Percentiles rank a stretch among this genome's conserved stretches.
Conservation (phyloP, 2,888 invertebrate species). For the Microdon myrmicae region DNA sequence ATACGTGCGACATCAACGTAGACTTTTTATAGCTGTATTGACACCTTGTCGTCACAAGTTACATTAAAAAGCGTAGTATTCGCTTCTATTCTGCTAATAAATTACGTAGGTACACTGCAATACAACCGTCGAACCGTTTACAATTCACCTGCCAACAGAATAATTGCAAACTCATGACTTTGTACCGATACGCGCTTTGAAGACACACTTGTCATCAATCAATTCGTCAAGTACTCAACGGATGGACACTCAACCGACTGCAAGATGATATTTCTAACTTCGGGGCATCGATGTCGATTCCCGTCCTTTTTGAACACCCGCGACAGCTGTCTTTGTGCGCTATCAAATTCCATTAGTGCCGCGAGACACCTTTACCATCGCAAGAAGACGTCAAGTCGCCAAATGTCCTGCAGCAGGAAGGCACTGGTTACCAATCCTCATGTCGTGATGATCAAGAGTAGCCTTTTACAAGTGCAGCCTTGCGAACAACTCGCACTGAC, state of each 20-base stretch:
- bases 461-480: slow-evolving; percentile 18
- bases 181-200: slow-evolving; percentile 14
- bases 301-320: slow-evolving; percentile 22
- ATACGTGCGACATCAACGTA: too few species aligned
- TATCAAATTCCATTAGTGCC: slow-evolving; percentile 47
- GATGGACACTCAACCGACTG: slow-evolving; percentile 18
- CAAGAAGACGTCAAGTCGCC: slow-evolving; percentile 17
- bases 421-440: slow-evolving; percentile 19
- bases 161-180: slow-evolving; percentile 49
- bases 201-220: slow-evolving; percentile 39
- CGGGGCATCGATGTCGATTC: slow-evolving; percentile 36
- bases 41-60: too few species aligned
- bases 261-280: slow-evolving; percentile 41
- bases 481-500: slow-evolving; percentile 33
- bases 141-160: slow-evolving; percentile 38
- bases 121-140: slow-evolving; percentile 14
- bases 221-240: slow-evolving; percentile 40
- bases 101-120: slow-evolving; percentile 14
- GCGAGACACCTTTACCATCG: slow-evolving; percentile 35
- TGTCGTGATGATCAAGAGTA: slow-evolving; percentile 22
- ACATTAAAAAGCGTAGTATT: too few species aligned
- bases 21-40: too few species aligned
- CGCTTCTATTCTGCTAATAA: too few species aligned
- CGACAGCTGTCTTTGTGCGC: slow-evolving; percentile 39
- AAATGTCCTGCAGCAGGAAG: slow-evolving; percentile 30